phyloP scores from a whole-genome alignment of 2,797 vertebrate species.

The Arnoldichthys spilopterus region DNA sequence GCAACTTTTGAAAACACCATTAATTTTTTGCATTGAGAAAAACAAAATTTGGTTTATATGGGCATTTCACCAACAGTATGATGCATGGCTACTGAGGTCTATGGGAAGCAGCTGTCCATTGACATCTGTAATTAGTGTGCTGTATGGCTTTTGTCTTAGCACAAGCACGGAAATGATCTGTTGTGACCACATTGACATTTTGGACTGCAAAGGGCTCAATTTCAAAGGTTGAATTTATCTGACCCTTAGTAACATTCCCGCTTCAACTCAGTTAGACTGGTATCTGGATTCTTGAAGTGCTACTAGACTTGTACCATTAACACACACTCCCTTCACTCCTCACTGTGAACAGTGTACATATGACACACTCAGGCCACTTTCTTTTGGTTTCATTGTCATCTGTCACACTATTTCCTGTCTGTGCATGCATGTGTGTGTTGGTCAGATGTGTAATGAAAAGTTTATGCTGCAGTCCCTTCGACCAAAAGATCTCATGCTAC shows the following conservation, averaged over 20 bases:
- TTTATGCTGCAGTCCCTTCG: not conserved
- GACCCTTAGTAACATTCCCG: slow-evolving; percentile 22
- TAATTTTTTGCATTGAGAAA: too few species aligned
- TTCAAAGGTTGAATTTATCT: slow-evolving; percentile 26
- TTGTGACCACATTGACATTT: slow-evolving; percentile 14
- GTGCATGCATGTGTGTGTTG: slow-evolving; percentile 10
- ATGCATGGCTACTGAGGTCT: too few species aligned
- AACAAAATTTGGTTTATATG: too few species aligned
- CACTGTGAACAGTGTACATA: not conserved
- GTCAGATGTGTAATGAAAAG: slow-evolving; percentile 27
- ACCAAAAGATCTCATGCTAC: slow-evolving; percentile 31
- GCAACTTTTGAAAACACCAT: too few species aligned
- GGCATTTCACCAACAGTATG: too few species aligned
- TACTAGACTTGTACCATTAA: slow-evolving; percentile 25
- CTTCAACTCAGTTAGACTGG: slow-evolving; percentile 29
- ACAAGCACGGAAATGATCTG: not conserved
- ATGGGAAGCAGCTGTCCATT: not conserved
- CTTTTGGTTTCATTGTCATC: slow-evolving; percentile 21
- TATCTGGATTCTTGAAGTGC: slow-evolving; percentile 30
- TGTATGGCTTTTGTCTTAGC: not conserved
- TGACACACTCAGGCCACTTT: slow-evolving; percentile 10
- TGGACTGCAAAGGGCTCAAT: not conserved
- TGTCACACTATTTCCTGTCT: slow-evolving; percentile 23
- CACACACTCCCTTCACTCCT: slow-evolving; percentile 9
- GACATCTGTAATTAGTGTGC: not conserved